Base-by-base conservation (phyloP, 2,888 invertebrate genomes). In the Eupithecia subfuscata region DNA sequence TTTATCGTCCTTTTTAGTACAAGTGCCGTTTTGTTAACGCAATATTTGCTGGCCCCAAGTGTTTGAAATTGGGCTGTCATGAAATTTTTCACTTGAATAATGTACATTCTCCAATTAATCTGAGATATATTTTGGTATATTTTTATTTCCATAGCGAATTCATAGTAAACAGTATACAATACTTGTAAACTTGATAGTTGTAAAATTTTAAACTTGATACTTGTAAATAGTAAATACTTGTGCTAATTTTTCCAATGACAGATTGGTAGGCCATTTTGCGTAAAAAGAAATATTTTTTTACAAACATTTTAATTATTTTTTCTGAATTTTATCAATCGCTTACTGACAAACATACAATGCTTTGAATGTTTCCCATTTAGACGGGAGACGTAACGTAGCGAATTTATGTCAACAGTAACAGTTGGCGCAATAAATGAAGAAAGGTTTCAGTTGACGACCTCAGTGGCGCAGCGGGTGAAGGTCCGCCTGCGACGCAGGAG, bases 1-100 rank as follows among this genome's bases (percentile, higher is more conserved):
- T 85, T 85, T 83, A 84, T 85, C 82, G 84, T 80, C 76, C 76
- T 73, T 69, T 76, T 75, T 77, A 67, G 73, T 71, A 75, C 71
- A 67, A 76, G 75, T 63, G 74, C 74, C 68, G 63, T 79, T 80
- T 77, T 77, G 70, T 77, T 77, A 73, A 63, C 75, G 76, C 67
- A 75, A 80, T 77, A 75, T 74, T 74, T 70, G 30, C 67, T 60
- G n/a, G 56, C 40, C 56, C 56, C 34, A 67, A 71, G 74, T 74
- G 76, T 74, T 72, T 72, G 25, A 43, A 43, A 68, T 68, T 45
- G 68, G n/a, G 11, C 4, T 40, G n/a, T 4, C 12, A n/a, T 34
- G 18, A 65, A 34, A n/a, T 5, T 34, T 65, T 65, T 65, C 3
- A 65, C 0, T 34, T 67, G n/a, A 40, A 65, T 48, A 8, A 48